These are phyloP conservation scores for Hephaestus fuliginosus DNA, from an alignment of 2,797 vertebrate genomes.

Conservation along the genomic window DNA sequence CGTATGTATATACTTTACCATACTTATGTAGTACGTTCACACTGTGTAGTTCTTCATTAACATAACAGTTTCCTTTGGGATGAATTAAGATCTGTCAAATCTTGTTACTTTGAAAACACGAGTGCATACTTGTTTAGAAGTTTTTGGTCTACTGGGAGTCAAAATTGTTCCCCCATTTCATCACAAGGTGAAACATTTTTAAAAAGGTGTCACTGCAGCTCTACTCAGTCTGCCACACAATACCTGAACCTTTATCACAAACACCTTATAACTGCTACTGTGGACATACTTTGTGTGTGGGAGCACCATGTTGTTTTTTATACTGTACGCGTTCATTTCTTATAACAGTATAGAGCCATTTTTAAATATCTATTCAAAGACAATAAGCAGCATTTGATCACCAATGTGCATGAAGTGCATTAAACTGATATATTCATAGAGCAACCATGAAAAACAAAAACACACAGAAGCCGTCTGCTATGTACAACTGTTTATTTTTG, in stretches of 20 bases:
- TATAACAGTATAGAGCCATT: not conserved
- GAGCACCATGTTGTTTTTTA: not conserved
- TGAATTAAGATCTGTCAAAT: not conserved
- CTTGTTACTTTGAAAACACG: not conserved
- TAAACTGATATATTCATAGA: not conserved
- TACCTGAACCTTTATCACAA: not conserved
- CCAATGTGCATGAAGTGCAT: not conserved
- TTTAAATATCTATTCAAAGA: not conserved
- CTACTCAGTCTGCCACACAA: not conserved
- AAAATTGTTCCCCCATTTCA: not conserved
- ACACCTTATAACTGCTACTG: not conserved
- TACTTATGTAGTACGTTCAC: not conserved
- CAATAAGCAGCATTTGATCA: not conserved
- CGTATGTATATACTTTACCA: not conserved
- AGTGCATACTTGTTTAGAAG: too few species aligned
- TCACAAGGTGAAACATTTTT: not conserved
- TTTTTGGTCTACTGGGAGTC: not conserved
- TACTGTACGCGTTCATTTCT: not conserved
- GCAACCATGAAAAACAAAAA: conserved; percentile 2
- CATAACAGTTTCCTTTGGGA: too few species aligned
- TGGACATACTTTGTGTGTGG: not conserved
- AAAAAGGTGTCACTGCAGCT: not conserved
- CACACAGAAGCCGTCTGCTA: conserved; percentile 63
- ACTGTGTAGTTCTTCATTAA: not conserved
- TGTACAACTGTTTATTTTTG: conserved; percentile 87